A percentile compares a stretch with the other conserved stretches of the same genome.
Conservation (phyloP, 2,888 invertebrate genomes). For the Clivina fossor region DNA sequence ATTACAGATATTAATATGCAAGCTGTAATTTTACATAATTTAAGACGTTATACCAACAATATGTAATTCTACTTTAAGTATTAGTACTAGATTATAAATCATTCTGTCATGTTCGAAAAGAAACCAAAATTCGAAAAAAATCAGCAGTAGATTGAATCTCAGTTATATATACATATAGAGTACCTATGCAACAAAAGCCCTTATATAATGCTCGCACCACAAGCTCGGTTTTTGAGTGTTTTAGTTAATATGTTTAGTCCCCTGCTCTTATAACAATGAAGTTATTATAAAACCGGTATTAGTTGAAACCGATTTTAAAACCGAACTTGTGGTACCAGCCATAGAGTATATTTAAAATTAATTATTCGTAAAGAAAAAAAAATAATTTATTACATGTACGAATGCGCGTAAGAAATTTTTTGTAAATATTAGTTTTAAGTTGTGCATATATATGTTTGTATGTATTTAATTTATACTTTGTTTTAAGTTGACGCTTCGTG, state of each 20-base stretch:
- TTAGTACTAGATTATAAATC: too few species aligned
- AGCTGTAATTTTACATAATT: too few species aligned
- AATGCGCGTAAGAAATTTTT: slow-evolving; percentile 25
- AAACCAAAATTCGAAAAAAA: slow-evolving; percentile 37
- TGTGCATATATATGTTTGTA: slow-evolving; percentile 26
- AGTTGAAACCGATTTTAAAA: too few species aligned
- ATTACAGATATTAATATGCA: too few species aligned
- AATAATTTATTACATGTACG: slow-evolving; percentile 32
- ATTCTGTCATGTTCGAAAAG: not conserved
- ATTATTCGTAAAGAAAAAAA: slow-evolving; percentile 21
- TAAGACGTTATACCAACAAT: too few species aligned
- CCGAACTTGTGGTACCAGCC: too few species aligned
- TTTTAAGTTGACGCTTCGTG: slow-evolving; percentile 14
- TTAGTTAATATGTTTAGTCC: too few species aligned
- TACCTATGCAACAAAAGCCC: slow-evolving; percentile 19
- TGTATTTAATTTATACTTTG: slow-evolving; percentile 7
- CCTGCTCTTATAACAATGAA: too few species aligned
- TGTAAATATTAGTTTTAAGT: slow-evolving; percentile 31
- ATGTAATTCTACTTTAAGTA: too few species aligned
- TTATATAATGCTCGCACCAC: too few species aligned
- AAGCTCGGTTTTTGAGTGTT: too few species aligned
- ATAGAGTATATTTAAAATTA: slow-evolving; percentile 29
- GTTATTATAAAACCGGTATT: too few species aligned
- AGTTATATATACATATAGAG: slow-evolving; percentile 43
- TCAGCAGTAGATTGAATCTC: slow-evolving; percentile 48